Evolutionary conservation across 1,140 invertebrate genomes (phyloP).

Genomic region (Parapsyche elsis): DNA sequence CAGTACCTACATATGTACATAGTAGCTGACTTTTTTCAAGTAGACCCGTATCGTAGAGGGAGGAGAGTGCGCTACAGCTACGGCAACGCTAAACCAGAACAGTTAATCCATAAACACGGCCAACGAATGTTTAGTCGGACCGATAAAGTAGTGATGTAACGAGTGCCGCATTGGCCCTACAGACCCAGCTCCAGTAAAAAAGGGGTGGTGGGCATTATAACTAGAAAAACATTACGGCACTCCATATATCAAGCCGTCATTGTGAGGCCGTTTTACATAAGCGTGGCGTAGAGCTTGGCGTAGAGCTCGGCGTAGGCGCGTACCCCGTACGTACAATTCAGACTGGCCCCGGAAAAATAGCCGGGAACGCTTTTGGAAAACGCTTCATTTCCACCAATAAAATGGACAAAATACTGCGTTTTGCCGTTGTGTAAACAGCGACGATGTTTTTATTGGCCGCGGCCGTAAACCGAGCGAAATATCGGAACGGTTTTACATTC

Average conservation of each 20-base stretch:
- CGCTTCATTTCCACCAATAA: constrained; percentile 24
- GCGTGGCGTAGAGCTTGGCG: background rate
- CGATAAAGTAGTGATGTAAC: constrained; percentile 54
- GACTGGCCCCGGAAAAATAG: constrained; percentile 13
- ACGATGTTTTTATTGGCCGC: constrained; percentile 29
- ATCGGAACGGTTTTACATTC: constrained; percentile 5
- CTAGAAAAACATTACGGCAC: background rate
- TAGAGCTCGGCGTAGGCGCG: background rate
- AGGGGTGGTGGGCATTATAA: constrained; percentile 16
- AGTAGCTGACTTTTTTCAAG: constrained; percentile 38
- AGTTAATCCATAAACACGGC: constrained; percentile 55
- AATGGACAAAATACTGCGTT: constrained; percentile 21
- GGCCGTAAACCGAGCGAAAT: constrained; percentile 4
- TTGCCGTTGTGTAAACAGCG: constrained; percentile 11
- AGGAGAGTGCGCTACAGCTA: background rate
- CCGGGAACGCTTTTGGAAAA: background rate
- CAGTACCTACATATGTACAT: constrained; percentile 33
- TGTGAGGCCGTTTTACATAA: background rate
- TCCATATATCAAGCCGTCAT: constrained; percentile 19
- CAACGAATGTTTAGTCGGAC: constrained; percentile 51
- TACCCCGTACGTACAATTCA: too few species aligned
- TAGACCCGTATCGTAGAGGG: constrained; percentile 38
- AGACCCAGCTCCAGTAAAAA: background rate
- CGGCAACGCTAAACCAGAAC: constrained; percentile 46
- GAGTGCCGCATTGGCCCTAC: constrained; percentile 37